A percentile compares a stretch with the other conserved stretches of the same genome.
These are phyloP conservation scores for Acromyrmex echinatior DNA, from an alignment of 1,140 invertebrate genomes.

Conservation along the genomic window DNA sequence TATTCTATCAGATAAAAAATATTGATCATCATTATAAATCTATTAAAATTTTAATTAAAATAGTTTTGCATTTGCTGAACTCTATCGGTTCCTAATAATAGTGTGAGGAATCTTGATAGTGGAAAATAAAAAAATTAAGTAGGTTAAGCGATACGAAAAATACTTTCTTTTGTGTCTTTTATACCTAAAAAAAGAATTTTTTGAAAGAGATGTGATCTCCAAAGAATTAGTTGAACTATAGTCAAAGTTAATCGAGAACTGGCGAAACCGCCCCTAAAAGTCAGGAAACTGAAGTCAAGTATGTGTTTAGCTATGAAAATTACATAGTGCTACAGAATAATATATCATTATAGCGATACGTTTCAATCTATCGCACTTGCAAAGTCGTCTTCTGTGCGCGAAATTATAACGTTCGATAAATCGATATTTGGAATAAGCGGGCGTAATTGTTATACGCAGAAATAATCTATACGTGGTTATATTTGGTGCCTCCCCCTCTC, in stretches of 20 bases:
- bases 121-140: neutral
- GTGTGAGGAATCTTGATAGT: neutral
- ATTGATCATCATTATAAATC: neutral
- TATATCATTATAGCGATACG: conserved; percentile 55
- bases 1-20: neutral
- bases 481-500: conserved; percentile 10
- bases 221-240: conserved; percentile 25
- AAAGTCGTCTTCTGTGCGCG: conserved; percentile 51
- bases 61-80: neutral
- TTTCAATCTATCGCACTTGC: conserved; percentile 62
- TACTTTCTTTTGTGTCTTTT: neutral
- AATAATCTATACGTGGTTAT: conserved; percentile 39
- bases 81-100: neutral
- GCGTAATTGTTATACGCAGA: conserved; percentile 56
- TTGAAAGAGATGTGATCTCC: neutral
- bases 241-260: conserved; percentile 43
- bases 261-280: conserved; percentile 34
- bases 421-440: conserved; percentile 63
- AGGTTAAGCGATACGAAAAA: neutral
- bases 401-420: conserved; percentile 58
- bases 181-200: neutral
- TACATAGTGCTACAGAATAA: conserved; percentile 52
- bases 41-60: conserved; percentile 10
- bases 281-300: conserved; percentile 26
- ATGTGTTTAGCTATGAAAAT: conserved; percentile 55